Conservation (phyloP, 2,888 invertebrate species). For the Tinea pellionella region DNA sequence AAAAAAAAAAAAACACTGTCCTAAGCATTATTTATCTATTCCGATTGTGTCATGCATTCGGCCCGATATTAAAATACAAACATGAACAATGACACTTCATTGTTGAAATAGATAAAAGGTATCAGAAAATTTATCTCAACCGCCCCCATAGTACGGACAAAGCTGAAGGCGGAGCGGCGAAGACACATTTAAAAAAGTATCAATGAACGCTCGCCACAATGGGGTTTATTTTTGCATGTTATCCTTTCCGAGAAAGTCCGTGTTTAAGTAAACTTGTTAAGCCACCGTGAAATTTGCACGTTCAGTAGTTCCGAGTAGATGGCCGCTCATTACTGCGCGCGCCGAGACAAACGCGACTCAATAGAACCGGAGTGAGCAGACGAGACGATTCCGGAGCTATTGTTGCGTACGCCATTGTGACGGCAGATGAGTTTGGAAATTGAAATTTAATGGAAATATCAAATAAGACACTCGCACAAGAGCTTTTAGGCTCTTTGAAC, state of each 20-base stretch:
- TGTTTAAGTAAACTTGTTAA: conserved; percentile 3
- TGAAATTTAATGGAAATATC: conserved; percentile 58
- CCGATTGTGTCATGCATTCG: conserved; percentile 49
- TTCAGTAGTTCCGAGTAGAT: not conserved
- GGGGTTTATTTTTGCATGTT: conserved; percentile 23
- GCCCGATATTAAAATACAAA: conserved; percentile 62
- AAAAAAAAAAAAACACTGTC: conserved; percentile 33
- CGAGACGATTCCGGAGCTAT: conserved; percentile 7
- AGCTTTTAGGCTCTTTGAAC: conserved; percentile 28
- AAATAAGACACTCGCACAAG: conserved; percentile 27
- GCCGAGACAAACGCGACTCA: conserved; percentile 17
- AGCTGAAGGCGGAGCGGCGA: conserved; percentile 33
- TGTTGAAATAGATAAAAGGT: conserved; percentile 47
- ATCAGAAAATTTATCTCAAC: conserved; percentile 46
- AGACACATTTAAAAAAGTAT: conserved; percentile 31
- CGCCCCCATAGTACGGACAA: conserved; percentile 37
- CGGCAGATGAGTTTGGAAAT: conserved; percentile 46
- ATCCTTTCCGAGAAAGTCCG: conserved; percentile 4
- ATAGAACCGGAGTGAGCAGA: conserved; percentile 24
- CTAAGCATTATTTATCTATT: conserved; percentile 55
- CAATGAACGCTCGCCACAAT: conserved; percentile 39
- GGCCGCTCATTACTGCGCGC: conserved; percentile 3
- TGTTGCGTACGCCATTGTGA: conserved; percentile 29
- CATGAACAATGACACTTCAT: conserved; percentile 54
- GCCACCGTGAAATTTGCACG: conserved; percentile 10